A percentile compares a stretch with the other conserved stretches of the same genome.
phyloP scores from a whole-genome alignment of 2,888 invertebrate genomes.

The Xanthorhoe designata region DNA sequence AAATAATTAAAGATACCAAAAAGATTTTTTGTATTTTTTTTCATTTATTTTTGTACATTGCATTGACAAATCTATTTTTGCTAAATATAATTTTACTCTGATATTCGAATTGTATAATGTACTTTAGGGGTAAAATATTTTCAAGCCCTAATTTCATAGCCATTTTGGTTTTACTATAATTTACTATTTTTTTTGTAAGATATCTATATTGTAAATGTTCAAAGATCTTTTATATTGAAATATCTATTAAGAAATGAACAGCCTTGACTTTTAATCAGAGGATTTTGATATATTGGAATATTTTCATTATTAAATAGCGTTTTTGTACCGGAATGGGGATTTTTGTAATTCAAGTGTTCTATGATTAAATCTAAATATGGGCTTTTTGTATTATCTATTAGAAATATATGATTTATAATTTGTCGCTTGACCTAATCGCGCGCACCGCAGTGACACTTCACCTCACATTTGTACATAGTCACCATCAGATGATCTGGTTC shows the following conservation, averaged over 20 bases:
- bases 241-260: slow-evolving; percentile 71
- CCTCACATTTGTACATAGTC: slow-evolving; percentile 87
- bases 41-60: slow-evolving; percentile 36
- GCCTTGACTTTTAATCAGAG: slow-evolving; percentile 69
- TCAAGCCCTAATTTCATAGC: slow-evolving; percentile 61
- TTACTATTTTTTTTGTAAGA: slow-evolving; percentile 69
- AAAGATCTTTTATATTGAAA: slow-evolving; percentile 67
- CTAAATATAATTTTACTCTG: slow-evolving; percentile 48
- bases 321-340: slow-evolving; percentile 77
- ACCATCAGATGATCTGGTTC: slow-evolving; percentile 89
- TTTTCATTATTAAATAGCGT: slow-evolving; percentile 68
- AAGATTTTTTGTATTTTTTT: slow-evolving; percentile 37
- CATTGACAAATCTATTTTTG: slow-evolving; percentile 49
- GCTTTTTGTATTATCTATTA: slow-evolving; percentile 83
- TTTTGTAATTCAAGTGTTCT: slow-evolving; percentile 61
- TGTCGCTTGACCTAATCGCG: slow-evolving; percentile 65
- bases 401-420: slow-evolving; percentile 72
- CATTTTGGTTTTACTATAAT: slow-evolving; percentile 70
- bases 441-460: slow-evolving; percentile 71
- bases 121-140: slow-evolving; percentile 56
- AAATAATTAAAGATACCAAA: slow-evolving; percentile 27
- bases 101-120: slow-evolving; percentile 52
- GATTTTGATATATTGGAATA: slow-evolving; percentile 70
- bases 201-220: slow-evolving; percentile 66
- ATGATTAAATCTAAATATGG: slow-evolving; percentile 70